Base-by-base conservation (phyloP, 2,113 vertebrate species). In the Turnix velox region DNA sequence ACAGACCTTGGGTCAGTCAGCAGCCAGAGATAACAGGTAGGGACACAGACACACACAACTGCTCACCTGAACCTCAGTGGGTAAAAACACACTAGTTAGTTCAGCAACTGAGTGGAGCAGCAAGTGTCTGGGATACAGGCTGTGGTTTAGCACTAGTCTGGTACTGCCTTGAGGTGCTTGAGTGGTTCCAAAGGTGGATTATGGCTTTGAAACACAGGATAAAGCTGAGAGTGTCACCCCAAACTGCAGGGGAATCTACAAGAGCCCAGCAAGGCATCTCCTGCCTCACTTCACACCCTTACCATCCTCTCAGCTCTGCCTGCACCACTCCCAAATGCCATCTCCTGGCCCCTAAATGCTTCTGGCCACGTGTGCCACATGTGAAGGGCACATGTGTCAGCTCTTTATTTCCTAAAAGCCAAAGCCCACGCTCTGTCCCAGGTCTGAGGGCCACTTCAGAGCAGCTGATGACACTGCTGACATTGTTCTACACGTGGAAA, bases 311-410 rank as follows among this genome's bases (percentile, higher is more conserved):
- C n/a, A n/a, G n/a, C 63, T 75, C 63, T 88, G 69, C 73, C 33
- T 6, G 37, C 78, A 9, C 2, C 10, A 68, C 10, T 69, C 42
- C 31, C 54, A 91, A 84, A 57, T 2, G 11, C 23, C 63, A 78
- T 18, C 43, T 72, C 67, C 62, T 49, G 6, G 9, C 17, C 49
- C 49, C 52, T 52, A 40, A 73, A 39, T 2, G 18, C 77, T 72
- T 40, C 42, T 0, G 1, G 71, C 62, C 81, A 74, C 17, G 16
- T 2, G 30, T 14, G 67, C 85, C 77, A 91, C 74, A 83, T 51
- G 87, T 0, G 37, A 92, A 83, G 31, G 66, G 49, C 87, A 91
- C 84, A 65, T 68, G 88, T 67, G 88, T 62, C 94, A 85, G 89
- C 74, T 85, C 92, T 88, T 63, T 35, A 52, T 52, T 89, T 68